Base-by-base conservation (phyloP, 2,888 invertebrate species). In the Notodonta ziczac region DNA sequence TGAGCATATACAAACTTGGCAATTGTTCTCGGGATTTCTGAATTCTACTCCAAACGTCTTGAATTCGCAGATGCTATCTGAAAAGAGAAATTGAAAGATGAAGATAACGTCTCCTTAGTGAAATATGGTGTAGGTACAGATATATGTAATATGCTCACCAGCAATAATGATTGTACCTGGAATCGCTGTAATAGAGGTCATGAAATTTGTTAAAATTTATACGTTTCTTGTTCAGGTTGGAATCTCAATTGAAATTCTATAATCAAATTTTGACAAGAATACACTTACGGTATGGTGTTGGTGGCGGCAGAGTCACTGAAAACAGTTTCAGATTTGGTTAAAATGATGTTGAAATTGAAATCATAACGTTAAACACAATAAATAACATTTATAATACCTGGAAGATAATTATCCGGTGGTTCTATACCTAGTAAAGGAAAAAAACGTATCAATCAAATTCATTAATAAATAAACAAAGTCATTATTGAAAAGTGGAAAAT, bases 1-100 rank as follows among this genome's bases (percentile, higher is more conserved):
- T 62, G 80, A 74, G 68, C 85, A 85, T 55, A 70, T 70, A 69
- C 77, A 81, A 54, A 80, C 64, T 63, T 72, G 72, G 66, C 83
- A 80, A 42, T 63, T 58, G 61, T 73, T 75, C 16, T 61, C 58
- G 12, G 77, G 75, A 60, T 69, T 64, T 40, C 57, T 6, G 63
- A 81, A 83, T 56, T 81, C 73, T 44, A 76, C 72, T 52, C 76
- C 76, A n/a, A 78, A 62, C 16, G 69, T 72, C 63, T 74, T 78
- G 57, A 67, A 70, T 56, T 76, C 72, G 55, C 16, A 63, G 51
- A 61, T 61, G 60, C 58, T 66, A 70, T 74, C 77, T 77, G 72
- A 58, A 77, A 77, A 44, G 39, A 65, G 52, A 71, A 12, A 55
- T 57, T 50, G 52, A 55, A 5, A 39, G 51, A 67, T 53, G 7